These are phyloP conservation scores for Alces alces DNA, from an alignment of 2,113 vertebrate species.

Conservation along the genomic window DNA sequence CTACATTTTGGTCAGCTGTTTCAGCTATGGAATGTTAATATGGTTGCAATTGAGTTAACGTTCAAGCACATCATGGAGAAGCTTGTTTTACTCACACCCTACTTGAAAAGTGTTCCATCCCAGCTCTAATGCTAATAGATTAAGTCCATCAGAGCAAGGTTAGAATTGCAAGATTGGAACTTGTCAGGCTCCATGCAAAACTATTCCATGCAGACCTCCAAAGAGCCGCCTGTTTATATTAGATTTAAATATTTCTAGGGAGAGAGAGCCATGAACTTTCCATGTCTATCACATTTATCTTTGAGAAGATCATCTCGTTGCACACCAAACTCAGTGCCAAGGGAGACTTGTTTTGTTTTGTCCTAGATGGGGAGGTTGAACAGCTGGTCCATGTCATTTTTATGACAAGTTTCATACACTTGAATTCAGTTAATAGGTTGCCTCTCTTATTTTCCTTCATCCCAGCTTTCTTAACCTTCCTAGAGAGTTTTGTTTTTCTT, in stretches of 20 bases:
- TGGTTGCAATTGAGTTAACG: background rate
- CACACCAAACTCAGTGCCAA: background rate
- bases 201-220: background rate
- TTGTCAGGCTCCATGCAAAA: background rate
- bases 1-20: background rate
- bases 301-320: background rate
- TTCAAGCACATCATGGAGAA: background rate
- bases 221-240: background rate
- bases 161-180: background rate
- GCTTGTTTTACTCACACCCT: background rate
- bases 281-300: background rate
- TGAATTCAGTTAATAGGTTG: background rate
- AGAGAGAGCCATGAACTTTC: background rate
- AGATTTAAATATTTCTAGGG: background rate
- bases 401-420: conserved; percentile 16
- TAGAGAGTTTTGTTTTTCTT: conserved; percentile 26
- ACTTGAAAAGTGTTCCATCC: background rate
- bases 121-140: background rate
- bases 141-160: background rate
- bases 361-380: background rate
- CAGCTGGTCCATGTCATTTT: conserved; percentile 27
- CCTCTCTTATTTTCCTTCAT: background rate
- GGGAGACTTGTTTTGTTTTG: background rate
- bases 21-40: background rate
- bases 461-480: conserved; percentile 35